phyloP scores from a whole-genome alignment of 2,888 invertebrate genomes.

The Buathra laborator region DNA sequence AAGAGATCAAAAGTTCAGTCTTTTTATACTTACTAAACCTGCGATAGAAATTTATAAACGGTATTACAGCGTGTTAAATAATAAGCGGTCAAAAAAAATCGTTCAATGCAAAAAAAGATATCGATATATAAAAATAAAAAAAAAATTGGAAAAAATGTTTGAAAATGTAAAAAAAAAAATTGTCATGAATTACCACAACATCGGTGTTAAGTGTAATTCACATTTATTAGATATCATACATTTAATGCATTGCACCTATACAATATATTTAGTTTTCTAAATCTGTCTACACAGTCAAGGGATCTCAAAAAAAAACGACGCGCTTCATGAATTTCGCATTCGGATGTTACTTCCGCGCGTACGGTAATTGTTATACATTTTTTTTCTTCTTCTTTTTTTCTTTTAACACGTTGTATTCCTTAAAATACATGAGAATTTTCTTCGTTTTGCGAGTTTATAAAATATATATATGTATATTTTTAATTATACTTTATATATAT shows the following conservation, averaged over 20 bases:
- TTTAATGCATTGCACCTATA: constrained; percentile 70
- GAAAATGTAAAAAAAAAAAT: neutral
- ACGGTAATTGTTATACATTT: constrained; percentile 10
- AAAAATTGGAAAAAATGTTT: no score
- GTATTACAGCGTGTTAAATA: no score
- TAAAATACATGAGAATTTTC: constrained; percentile 41
- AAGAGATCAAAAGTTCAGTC: constrained; percentile 22
- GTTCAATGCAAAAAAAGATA: no score
- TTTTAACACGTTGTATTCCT: constrained; percentile 14
- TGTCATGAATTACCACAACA: neutral
- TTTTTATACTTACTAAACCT: no score
- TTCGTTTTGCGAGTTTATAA: constrained; percentile 58
- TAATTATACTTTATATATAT: constrained; percentile 58
- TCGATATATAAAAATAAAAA: no score
- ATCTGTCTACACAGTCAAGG: constrained; percentile 69
- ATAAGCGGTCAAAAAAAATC: no score
- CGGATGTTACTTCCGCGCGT: constrained; percentile 33
- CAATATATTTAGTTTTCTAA: constrained; percentile 64
- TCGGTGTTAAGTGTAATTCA: constrained; percentile 56
- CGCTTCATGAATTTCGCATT: constrained; percentile 26
- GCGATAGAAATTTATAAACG: no score
- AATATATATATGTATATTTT: constrained; percentile 64
- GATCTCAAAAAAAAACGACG: constrained; percentile 60
- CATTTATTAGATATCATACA: constrained; percentile 73
- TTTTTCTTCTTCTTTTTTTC: constrained; percentile 3